Percentiles rank a stretch among this genome's conserved stretches.
phyloP scores from a whole-genome alignment of 1,140 invertebrate species.

The Mercenaria mercenaria region DNA sequence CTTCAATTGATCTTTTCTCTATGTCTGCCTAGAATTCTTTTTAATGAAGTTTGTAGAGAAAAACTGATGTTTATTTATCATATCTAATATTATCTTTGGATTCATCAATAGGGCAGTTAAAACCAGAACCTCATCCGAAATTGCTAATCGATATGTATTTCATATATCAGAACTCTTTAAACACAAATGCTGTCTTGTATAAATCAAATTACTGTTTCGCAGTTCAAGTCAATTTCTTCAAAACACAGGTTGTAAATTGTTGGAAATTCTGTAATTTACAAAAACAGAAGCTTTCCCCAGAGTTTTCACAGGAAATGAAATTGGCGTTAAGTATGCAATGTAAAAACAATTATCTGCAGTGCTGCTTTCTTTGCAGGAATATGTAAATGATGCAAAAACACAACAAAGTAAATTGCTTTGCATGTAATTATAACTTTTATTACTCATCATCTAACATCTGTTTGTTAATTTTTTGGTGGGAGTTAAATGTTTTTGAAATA shows the following conservation, averaged over 20 bases:
- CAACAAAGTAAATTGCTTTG: neutral
- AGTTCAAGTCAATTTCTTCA: neutral
- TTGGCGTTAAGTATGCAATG: conserved; percentile 4
- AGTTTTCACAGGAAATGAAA: conserved; percentile 30
- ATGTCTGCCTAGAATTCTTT: neutral
- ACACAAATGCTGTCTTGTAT: no score
- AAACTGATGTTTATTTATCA: neutral
- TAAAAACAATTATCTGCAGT: conserved; percentile 12
- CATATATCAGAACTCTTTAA: neutral
- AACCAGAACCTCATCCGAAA: neutral
- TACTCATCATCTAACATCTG: neutral
- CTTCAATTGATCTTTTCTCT: no score
- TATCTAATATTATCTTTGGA: neutral
- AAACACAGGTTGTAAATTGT: neutral
- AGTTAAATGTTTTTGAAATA: no score
- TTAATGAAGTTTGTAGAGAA: neutral
- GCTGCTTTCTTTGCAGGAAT: neutral
- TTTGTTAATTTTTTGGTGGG: no score
- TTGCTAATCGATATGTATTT: neutral
- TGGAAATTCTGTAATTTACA: conserved; percentile 5
- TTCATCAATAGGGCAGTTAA: neutral
- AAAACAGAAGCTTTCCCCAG: neutral
- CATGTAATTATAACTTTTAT: neutral
- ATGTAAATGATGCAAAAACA: conserved; percentile 20
- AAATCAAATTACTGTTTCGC: no score